These are phyloP conservation scores for Diplazon laetatorius DNA, from an alignment of 2,888 invertebrate genomes.

Conservation along the genomic window DNA sequence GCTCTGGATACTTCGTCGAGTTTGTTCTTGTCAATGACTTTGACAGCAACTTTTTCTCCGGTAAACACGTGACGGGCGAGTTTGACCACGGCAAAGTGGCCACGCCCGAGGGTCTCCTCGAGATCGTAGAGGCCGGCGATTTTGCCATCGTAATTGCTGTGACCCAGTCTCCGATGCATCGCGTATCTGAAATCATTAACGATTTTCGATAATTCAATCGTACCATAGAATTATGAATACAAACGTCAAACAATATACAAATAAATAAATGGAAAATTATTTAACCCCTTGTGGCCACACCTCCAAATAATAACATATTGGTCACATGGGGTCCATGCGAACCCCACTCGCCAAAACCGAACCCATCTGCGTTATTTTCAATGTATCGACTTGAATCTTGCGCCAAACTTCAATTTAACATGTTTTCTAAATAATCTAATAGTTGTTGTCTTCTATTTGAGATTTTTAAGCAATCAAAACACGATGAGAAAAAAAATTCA, in stretches of 20 bases:
- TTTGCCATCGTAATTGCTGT: slow-evolving; percentile 90
- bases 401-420: no score
- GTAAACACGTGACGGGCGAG: slow-evolving; percentile 99
- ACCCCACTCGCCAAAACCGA: no score
- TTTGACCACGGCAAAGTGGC: slow-evolving; percentile 99
- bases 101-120: slow-evolving; percentile 98
- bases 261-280: slow-evolving; percentile 1
- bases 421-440: no score
- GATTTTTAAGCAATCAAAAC: no score
- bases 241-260: background rate
- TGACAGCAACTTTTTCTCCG: slow-evolving; percentile 98
- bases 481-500: no score
- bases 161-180: slow-evolving; percentile 78
- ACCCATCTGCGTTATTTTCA: no score
- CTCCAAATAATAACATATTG: no score
- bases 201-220: slow-evolving; percentile 3
- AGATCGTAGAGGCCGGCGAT: slow-evolving; percentile 98
- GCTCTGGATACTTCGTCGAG: slow-evolving; percentile 97
- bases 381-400: no score
- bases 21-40: slow-evolving; percentile 99
- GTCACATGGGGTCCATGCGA: no score
- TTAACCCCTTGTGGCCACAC: no score
- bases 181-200: slow-evolving; percentile 60
- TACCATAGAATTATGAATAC: background rate
- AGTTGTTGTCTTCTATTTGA: no score